phyloP scores from a whole-genome alignment of 2,797 vertebrate genomes.

The Crocodylus rhombifer region DNA sequence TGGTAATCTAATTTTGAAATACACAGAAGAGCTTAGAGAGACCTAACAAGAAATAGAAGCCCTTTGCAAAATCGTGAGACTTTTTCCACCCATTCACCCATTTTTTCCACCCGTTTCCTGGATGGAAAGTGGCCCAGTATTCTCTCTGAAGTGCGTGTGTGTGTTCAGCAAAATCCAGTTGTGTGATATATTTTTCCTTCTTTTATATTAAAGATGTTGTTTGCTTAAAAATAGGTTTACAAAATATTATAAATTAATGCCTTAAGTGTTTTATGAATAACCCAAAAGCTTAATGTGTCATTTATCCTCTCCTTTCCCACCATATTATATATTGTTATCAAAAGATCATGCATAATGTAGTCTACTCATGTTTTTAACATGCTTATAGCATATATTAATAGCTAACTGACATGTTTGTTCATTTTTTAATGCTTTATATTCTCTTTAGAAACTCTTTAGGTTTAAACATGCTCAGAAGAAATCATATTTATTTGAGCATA shows the following conservation, averaged over 20 bases:
- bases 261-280: too few species aligned
- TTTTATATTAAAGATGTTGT: not conserved
- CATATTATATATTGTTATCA: too few species aligned
- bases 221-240: not conserved
- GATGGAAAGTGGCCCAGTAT: not conserved
- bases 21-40: fast-evolving
- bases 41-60: not conserved
- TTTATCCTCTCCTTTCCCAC: too few species aligned
- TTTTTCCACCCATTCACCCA: not conserved
- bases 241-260: too few species aligned
- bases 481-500: not conserved
- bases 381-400: not conserved
- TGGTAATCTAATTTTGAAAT: not conserved
- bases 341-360: not conserved
- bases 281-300: too few species aligned
- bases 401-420: too few species aligned
- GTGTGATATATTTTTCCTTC: not conserved
- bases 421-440: not conserved
- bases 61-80: not conserved
- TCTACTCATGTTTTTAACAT: not conserved
- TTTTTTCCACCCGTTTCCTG: not conserved
- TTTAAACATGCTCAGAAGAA: not conserved
- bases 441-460: not conserved
- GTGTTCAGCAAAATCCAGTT: not conserved
- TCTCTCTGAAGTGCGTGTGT: not conserved